phyloP scores from a whole-genome alignment of 2,888 invertebrate genomes.

The Aleiodes testaceus region DNA sequence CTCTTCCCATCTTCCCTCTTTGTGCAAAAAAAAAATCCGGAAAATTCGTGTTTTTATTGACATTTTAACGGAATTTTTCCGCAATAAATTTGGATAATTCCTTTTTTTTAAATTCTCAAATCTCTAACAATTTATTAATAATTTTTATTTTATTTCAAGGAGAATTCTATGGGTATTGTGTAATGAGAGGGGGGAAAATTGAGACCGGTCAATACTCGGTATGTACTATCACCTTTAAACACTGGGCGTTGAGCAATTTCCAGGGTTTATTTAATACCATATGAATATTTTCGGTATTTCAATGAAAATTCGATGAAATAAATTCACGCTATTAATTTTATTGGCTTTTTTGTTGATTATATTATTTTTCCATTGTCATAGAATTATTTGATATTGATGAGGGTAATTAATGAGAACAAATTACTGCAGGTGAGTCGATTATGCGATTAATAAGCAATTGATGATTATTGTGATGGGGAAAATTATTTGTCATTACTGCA shows the following conservation, averaged over 20 bases:
- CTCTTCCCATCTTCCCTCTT: not conserved
- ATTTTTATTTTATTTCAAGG: no score
- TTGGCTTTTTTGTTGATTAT: no score
- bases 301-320: no score
- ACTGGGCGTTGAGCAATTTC: conserved; percentile 47
- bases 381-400: conserved; percentile 4
- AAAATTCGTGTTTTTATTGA: no score
- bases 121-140: no score
- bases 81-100: no score
- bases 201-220: conserved; percentile 70
- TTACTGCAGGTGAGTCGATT: conserved; percentile 25
- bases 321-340: no score
- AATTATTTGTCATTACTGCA: conserved; percentile 25
- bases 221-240: conserved; percentile 68
- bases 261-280: not conserved
- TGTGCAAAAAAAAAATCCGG: no score
- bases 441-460: conserved; percentile 16
- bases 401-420: conserved; percentile 8
- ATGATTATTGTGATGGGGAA: not conserved
- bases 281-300: not conserved
- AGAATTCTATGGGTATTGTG: no score
- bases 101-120: no score
- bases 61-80: no score
- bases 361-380: not conserved
- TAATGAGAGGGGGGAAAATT: conserved; percentile 16